Evolutionary conservation across 2,113 vertebrate genomes (phyloP), one percentile per base, ranked within the genome.

Genomic region (Caranx ignobilis): DNA sequence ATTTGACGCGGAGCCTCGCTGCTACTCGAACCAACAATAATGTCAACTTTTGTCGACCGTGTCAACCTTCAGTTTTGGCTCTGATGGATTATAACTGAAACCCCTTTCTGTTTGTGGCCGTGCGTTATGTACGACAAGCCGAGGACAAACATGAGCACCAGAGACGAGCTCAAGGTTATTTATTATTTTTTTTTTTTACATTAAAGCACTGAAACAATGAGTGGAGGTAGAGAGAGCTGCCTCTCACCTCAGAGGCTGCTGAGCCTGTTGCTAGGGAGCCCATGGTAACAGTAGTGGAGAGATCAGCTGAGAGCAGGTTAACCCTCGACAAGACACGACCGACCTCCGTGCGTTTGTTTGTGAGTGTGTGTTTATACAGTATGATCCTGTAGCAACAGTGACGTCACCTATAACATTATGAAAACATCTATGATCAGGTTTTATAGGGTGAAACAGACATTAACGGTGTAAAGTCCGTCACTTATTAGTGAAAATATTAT

Each of bases 201-300:
- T 66, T 55, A 45, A 63, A 10, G 26, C 13, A 54, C 71, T 77
- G 75, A 78, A 71, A 81, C 62, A 59, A 43, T 77, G 71, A 57
- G 39, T 11, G 59, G 10, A 64, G 75, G 71, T 15, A 50, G 61
- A 67, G 35, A 41, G 6, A 77, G 66, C 72, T 66, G 37, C 63
- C 65, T 67, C 79, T 85, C 84, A 57, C 57, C 71, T 73, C 69
- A 21, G 21, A 82, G 85, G 66, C 86, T 48, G 72, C 74, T 21
- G 78, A 81, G 87, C 48, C 81, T 73, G 92, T 93, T 93, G 87
- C 90, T 82, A 91, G 12, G 89, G 73, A 81, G 47, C 78, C 57
- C 88, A 74, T 85, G 76, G 81, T 69, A 82, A 88, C 88, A 77
- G 83, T 61, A 68, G 67, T 73, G 47, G 41, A 63, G 59, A 50